These are phyloP conservation scores for Protomyctophum bolini DNA, from an alignment of 2,113 vertebrate species.

Conservation along the genomic window DNA sequence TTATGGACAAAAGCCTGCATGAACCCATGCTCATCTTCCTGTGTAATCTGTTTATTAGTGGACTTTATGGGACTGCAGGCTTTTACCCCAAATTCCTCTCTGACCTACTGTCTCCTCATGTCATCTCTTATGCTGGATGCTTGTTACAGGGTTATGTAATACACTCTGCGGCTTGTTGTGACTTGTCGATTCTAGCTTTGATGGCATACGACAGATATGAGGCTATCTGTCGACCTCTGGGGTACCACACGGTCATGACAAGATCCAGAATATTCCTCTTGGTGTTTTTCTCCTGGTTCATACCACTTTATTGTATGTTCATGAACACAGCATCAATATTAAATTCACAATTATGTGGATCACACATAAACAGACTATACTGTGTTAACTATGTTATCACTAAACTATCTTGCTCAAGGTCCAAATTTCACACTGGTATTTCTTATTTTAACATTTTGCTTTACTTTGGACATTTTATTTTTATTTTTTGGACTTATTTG, in stretches of 20 bases:
- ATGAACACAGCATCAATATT: not conserved
- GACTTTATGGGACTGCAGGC: slow-evolving; percentile 49
- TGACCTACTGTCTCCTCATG: slow-evolving; percentile 40
- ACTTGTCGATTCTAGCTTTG: slow-evolving; percentile 48
- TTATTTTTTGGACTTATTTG: slow-evolving; percentile 34
- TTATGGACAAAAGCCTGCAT: slow-evolving; percentile 50
- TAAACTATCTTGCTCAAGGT: slow-evolving; percentile 12
- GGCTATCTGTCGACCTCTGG: slow-evolving; percentile 54
- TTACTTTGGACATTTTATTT: slow-evolving; percentile 5
- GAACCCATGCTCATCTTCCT: slow-evolving; percentile 63
- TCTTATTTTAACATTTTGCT: slow-evolving; percentile 4
- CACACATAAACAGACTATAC: slow-evolving; percentile 28
- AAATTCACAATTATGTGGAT: slow-evolving; percentile 11
- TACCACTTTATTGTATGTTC: slow-evolving; percentile 15
- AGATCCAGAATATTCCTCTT: slow-evolving; percentile 18
- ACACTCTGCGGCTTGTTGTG: slow-evolving; percentile 36
- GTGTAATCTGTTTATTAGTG: slow-evolving; percentile 51
- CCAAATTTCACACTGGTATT: not conserved
- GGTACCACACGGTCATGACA: slow-evolving; percentile 47
- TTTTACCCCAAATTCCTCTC: slow-evolving; percentile 59
- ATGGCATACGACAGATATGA: slow-evolving; percentile 63
- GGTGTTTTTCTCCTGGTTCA: slow-evolving; percentile 44
- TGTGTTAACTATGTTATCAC: slow-evolving; percentile 24
- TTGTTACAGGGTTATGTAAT: slow-evolving; percentile 54
- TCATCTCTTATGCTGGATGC: slow-evolving; percentile 51